phyloP scores from a whole-genome alignment of 2,888 invertebrate genomes.

The Andrena hattorfiana region DNA sequence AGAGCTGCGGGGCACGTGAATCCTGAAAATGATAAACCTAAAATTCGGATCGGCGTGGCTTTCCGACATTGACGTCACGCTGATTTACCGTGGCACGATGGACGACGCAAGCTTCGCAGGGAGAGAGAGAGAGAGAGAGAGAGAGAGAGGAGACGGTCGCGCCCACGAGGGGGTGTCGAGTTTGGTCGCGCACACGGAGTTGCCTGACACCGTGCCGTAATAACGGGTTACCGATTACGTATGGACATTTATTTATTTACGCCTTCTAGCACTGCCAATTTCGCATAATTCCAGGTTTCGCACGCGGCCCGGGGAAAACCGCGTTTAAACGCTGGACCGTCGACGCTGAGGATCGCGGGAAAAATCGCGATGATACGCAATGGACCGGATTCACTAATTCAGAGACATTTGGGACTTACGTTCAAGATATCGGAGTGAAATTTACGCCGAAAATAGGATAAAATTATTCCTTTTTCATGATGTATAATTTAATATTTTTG shows the following conservation, averaged over 20 bases:
- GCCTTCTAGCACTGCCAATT: slow-evolving; percentile 73
- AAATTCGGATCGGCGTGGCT: slow-evolving; percentile 59
- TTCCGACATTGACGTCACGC: slow-evolving; percentile 57
- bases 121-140: slow-evolving; percentile 25
- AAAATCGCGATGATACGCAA: background rate
- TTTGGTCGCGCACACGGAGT: slow-evolving; percentile 58
- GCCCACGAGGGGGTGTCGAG: slow-evolving; percentile 41
- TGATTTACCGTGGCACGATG: slow-evolving; percentile 37
- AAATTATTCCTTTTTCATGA: too few species aligned
- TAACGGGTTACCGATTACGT: slow-evolving; percentile 80
- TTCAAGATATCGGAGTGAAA: too few species aligned
- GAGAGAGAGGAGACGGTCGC: slow-evolving; percentile 23
- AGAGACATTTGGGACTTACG: too few species aligned
- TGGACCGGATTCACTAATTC: too few species aligned
- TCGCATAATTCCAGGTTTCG: slow-evolving; percentile 77
- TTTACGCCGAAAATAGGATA: too few species aligned
- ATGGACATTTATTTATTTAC: slow-evolving; percentile 81
- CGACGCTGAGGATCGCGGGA: slow-evolving; percentile 23
- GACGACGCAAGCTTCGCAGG: slow-evolving; percentile 19
- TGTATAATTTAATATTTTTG: too few species aligned
- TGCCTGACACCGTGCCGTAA: slow-evolving; percentile 78
- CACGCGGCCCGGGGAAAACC: slow-evolving; percentile 72
- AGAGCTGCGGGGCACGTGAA: background rate
- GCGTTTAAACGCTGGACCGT: slow-evolving; percentile 64
- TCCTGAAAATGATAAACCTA: background rate